These are phyloP conservation scores for Oreotragus oreotragus DNA, from an alignment of 2,113 vertebrate genomes.

Conservation along the genomic window DNA sequence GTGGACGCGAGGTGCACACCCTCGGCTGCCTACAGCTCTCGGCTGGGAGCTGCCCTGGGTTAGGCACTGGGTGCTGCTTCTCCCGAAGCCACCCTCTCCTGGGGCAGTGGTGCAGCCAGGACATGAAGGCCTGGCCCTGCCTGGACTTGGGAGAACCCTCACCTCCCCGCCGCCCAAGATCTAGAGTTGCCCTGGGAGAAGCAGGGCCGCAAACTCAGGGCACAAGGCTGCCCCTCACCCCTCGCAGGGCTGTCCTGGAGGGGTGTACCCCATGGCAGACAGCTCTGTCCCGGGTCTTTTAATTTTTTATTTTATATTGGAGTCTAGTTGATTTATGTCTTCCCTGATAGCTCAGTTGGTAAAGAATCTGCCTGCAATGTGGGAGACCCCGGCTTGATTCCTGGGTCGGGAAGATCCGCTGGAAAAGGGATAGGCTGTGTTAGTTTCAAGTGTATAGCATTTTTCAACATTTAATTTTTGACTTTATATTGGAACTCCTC, in stretches of 20 bases:
- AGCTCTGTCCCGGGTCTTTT: background rate
- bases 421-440: background rate
- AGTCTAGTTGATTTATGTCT: background rate
- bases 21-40: background rate
- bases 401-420: background rate
- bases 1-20: rapidly evolving
- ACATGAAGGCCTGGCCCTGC: background rate
- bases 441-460: background rate
- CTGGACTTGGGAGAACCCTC: background rate
- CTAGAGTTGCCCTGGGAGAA: background rate
- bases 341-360: background rate
- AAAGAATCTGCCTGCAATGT: background rate
- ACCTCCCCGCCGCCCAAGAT: rapidly evolving
- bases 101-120: too few relatives aligned
- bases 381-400: background rate
- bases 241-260: background rate
- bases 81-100: background rate
- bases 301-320: background rate
- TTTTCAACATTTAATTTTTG: background rate
- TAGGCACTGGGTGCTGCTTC: background rate
- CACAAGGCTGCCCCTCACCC: background rate
- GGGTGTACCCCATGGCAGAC: rapidly evolving
- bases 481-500: background rate
- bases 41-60: background rate
- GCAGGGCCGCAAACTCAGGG: background rate